Evolutionary conservation across 1,140 invertebrate species (phyloP), one percentile per base, ranked within the genome.

Genomic region (Augochlora pura): DNA sequence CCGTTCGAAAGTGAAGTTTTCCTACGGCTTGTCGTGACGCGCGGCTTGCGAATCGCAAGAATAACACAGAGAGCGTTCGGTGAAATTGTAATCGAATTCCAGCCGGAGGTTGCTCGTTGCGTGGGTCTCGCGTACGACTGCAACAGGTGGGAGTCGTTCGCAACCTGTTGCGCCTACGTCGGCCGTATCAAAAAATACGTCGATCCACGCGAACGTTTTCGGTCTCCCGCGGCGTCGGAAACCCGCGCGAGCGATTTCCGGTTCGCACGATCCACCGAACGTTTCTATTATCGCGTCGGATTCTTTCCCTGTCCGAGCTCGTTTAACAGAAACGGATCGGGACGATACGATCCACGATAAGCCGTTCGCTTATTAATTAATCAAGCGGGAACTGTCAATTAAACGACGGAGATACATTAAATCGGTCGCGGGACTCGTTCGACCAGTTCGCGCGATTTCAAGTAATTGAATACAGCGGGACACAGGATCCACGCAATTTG

Each of bases 81-180:
- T 67, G 62, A 85, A 84, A 84, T 71, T 74, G 67, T 73, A 85
- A 81, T 82, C 79, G 71, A 84, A 86, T 85, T 79, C 72, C 52
- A 72, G 49, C 27, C 68, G 60, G 67, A 83, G 67, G 42, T 67
- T 83, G 77, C 46, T 59, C 70, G 66, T 79, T 86, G 87, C 84
- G 81, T 87, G 72, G 82, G 84, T 27, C 74, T 80, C 62, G 68
- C 65, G 39, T 64, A 72, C 74, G 68, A 70, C 77, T 77, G 81
- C 69, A 86, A 86, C 86, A 88, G 86, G 81, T 87, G 86, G 84
- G 78, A 80, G 83, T 73, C 59, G 67, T 87, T 79, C 42, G 38
- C 69, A 84, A 87, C 84, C 86, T 87, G 86, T 88, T 88, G 86
- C 83, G 86, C 80, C 75, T 77, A 62, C 70, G n/a, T 71, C 64